These are phyloP conservation scores for Prunella himalayana DNA, from an alignment of 2,113 vertebrate genomes.

Conservation along the genomic window DNA sequence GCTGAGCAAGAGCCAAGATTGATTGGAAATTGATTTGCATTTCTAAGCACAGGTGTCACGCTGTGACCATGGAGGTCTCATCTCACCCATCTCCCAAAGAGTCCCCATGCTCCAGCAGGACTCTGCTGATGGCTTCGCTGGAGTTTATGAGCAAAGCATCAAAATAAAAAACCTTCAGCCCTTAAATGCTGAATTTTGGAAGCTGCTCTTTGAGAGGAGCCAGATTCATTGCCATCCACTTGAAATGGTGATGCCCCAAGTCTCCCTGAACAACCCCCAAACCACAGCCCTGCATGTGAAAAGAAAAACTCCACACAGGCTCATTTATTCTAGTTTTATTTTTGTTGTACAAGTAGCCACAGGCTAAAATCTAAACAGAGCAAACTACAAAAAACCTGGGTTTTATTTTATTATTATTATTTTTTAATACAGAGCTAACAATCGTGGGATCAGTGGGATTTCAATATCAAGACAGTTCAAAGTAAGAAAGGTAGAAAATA, in stretches of 20 bases:
- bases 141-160: neutral
- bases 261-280: fast-evolving
- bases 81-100: neutral
- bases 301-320: neutral
- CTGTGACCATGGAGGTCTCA: neutral
- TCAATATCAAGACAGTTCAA: constrained; percentile 40
- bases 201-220: neutral
- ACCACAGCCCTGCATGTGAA: neutral
- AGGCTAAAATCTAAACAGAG: constrained; percentile 70
- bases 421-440: constrained; percentile 57
- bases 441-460: constrained; percentile 62
- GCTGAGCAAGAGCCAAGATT: neutral
- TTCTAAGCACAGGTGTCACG: neutral
- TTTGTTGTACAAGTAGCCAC: constrained; percentile 65
- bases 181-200: neutral
- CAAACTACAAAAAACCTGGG: constrained; percentile 52
- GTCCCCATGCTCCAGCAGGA: fast-evolving
- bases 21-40: neutral
- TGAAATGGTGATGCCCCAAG: neutral
- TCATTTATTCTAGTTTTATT: constrained; percentile 65
- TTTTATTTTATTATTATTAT: neutral
- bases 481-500: constrained; percentile 54
- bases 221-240: fast-evolving
- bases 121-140: neutral
- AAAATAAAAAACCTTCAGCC: neutral